A percentile compares a stretch with the other conserved stretches of the same genome.
Conservation (phyloP, 2,797 vertebrate species). For the Nyctibius grandis region DNA sequence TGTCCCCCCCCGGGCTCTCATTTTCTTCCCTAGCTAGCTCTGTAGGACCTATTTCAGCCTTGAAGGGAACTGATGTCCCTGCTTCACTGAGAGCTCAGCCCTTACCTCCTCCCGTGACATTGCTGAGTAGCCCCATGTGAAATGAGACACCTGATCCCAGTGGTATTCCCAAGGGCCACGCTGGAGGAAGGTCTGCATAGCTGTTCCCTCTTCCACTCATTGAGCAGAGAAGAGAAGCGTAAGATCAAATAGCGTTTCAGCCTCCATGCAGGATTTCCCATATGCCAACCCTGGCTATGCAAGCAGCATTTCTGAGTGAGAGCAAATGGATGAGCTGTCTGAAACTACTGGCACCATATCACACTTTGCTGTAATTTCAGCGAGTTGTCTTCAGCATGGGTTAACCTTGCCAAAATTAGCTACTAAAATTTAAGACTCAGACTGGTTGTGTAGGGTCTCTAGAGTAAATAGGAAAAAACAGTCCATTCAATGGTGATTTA, state of each 20-base stretch:
- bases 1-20: neutral
- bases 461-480: neutral
- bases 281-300: neutral
- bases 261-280: rapidly evolving
- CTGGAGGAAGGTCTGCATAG: neutral
- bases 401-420: neutral
- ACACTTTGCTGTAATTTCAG: neutral
- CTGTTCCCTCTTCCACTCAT: neutral
- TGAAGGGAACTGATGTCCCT: neutral
- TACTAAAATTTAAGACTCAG: neutral
- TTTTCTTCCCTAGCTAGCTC: neutral
- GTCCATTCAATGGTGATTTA: neutral
- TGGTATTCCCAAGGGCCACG: neutral
- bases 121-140: neutral
- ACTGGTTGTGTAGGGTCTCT: neutral
- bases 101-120: neutral
- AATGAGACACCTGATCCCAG: neutral
- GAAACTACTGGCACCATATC: neutral
- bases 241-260: neutral
- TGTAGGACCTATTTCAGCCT: neutral
- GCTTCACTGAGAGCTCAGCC: neutral
- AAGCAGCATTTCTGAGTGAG: neutral
- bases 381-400: neutral
- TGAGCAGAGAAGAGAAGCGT: neutral
- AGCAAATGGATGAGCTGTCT: neutral